Conservation (phyloP, 2,888 invertebrate genomes). For the Tipula lateralis region DNA sequence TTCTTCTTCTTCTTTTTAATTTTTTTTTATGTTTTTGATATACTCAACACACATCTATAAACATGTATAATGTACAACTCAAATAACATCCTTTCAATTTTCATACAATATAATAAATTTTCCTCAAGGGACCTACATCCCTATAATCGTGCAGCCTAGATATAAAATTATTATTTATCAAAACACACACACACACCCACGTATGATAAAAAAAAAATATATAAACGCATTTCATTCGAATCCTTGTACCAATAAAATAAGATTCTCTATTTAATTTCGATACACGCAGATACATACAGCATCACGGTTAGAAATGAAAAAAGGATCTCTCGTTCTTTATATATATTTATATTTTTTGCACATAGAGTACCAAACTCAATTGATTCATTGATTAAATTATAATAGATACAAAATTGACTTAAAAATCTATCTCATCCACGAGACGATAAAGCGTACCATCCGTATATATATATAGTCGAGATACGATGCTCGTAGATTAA, state of each 20-base stretch:
- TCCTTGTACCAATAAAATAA: background rate
- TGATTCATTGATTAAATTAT: conserved; percentile 19
- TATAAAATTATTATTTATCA: background rate
- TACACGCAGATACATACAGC: background rate
- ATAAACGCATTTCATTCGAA: background rate
- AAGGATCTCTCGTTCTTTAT: background rate
- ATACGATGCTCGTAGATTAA: background rate
- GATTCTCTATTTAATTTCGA: background rate
- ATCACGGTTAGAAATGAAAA: background rate
- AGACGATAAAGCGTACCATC: background rate
- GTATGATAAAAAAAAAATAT: background rate
- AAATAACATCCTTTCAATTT: conserved; percentile 6
- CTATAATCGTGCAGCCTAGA: background rate
- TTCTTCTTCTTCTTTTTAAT: background rate
- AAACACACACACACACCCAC: background rate
- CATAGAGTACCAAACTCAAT: background rate
- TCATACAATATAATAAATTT: conserved; percentile 11
- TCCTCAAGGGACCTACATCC: conserved; percentile 13
- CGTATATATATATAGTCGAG: background rate
- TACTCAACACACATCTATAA: background rate
- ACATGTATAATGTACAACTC: background rate
- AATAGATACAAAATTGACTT: conserved; percentile 19
- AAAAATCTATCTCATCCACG: background rate
- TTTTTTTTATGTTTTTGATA: background rate
- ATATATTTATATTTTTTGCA: background rate